Base-by-base conservation (phyloP, 2,113 vertebrate genomes). In the Promerops cafer region DNA sequence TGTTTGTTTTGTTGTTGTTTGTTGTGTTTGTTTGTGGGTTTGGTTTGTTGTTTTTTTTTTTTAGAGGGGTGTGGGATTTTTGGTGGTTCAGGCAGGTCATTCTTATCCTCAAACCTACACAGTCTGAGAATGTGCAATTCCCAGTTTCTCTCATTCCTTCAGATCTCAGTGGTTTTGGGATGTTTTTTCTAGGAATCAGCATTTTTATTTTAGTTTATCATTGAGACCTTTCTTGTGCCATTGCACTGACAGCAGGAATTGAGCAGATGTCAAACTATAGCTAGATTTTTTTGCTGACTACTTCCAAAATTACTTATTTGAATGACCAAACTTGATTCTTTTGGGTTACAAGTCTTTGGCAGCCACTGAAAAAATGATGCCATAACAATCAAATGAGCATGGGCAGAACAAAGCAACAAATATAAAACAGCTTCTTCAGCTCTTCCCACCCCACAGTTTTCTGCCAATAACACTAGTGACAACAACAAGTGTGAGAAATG, bases 61-160 rank as follows among this genome's bases (percentile, higher is more conserved):
- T n/a, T n/a, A n/a, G 4, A 5, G 6, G 4, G 1, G 5, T n/a
- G 3, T 13, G 33, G 3, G 2, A 21, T 28, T 47, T 53, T 45
- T 60, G 1, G 8, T 80, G 20, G 4, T 83, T 86, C 44, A 45
- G 17, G 15, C 6, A 76, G 5, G 19, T 71, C 16, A 65, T 86
- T 6, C 10, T 59, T 80, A 31, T 54, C 42, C 17, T 72, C 10
- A 45, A 64, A 8, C 6, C 42, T 50, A 30, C 11, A 39, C 19
- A 42, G n/a, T 17, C n/a, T 54, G 13, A 66, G 26, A 82, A 75
- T 0, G 0, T 30, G 12, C 7, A 75, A 27, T 83, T 71, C 23
- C 44, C 7, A 8, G 2, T 53, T 92, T 81, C 24, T 61, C 24
- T 39, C 5, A 42, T 33, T 74, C 35, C 26, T 27, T 69, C 59